Conservation (phyloP, 1,140 invertebrate species). For the Pseudomyrmex dendroicus region DNA sequence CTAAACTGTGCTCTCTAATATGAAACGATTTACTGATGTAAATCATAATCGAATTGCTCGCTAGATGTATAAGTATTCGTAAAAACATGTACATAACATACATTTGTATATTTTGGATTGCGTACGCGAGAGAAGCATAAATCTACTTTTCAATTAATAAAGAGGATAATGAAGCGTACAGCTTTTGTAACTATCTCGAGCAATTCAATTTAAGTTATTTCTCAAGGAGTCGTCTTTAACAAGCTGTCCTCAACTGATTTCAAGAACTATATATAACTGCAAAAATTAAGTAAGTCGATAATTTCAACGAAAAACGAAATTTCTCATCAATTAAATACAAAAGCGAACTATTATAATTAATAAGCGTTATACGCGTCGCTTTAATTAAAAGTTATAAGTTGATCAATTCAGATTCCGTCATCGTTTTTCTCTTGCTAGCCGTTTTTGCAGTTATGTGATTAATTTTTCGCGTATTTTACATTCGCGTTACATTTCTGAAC, state of each 20-base stretch:
- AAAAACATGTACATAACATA: too few species aligned
- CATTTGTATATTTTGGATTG: neutral
- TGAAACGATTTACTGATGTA: neutral
- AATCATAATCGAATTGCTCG: neutral
- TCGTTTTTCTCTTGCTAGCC: neutral
- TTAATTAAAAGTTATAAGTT: too few species aligned
- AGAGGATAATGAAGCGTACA: constrained; percentile 11
- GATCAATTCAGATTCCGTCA: too few species aligned
- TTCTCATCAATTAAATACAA: neutral
- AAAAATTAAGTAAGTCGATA: constrained; percentile 45
- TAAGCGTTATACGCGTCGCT: too few species aligned
- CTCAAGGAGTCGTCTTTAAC: constrained; percentile 25
- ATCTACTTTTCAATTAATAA: constrained; percentile 39
- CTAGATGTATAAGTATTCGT: neutral
- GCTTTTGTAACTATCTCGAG: constrained; percentile 6
- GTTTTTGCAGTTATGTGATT: neutral
- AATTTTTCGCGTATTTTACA: neutral
- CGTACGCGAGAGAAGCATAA: neutral
- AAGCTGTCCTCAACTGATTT: constrained; percentile 42
- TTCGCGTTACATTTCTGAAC: neutral
- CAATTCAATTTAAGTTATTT: constrained; percentile 55
- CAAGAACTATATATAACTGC: constrained; percentile 37
- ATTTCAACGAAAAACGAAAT: constrained; percentile 45
- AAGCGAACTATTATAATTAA: neutral
- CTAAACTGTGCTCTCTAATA: neutral